A percentile compares a stretch with the other conserved stretches of the same genome.
Evolutionary conservation across 2,113 vertebrate genomes (phyloP).

Genomic region (Ornithorhynchus anatinus): DNA sequence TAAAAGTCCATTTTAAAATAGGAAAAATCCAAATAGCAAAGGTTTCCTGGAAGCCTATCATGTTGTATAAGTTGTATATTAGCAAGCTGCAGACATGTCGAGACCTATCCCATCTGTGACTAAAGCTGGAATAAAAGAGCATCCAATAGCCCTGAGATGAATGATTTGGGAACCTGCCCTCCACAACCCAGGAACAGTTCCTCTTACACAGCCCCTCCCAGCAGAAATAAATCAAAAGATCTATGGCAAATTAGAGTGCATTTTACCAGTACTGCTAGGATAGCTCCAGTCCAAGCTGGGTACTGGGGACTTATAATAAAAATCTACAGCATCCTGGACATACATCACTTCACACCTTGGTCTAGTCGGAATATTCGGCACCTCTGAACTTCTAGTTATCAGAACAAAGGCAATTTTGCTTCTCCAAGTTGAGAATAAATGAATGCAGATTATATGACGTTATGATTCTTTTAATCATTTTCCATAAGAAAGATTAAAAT

Average conservation of each 20-base stretch:
- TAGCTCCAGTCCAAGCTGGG: constrained; percentile 14
- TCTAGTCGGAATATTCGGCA: constrained; percentile 9
- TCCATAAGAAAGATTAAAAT: constrained; percentile 80
- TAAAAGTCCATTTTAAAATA: too few relatives aligned
- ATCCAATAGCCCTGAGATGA: too few relatives aligned
- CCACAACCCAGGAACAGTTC: too few relatives aligned
- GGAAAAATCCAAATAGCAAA: too few relatives aligned
- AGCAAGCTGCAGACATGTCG: too few relatives aligned
- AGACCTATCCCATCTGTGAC: too few relatives aligned
- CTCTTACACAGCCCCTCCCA: too few relatives aligned
- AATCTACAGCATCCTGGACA: not conserved
- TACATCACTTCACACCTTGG: constrained; percentile 2
- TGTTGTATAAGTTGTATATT: too few relatives aligned
- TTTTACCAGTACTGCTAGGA: constrained; percentile 20
- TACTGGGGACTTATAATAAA: not conserved
- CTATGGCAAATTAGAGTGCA: not conserved
- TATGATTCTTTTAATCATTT: constrained; percentile 74
- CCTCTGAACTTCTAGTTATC: constrained; percentile 34
- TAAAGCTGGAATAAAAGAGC: too few relatives aligned
- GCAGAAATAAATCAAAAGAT: constrained; percentile 30
- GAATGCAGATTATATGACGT: constrained; percentile 62
- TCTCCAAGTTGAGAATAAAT: constrained; percentile 57
- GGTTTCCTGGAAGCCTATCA: too few relatives aligned
- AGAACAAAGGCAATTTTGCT: constrained; percentile 66
- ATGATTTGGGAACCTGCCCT: too few relatives aligned